Evolutionary conservation across 2,113 vertebrate genomes (phyloP).

Genomic region (Petrocephalus zakoni): DNA sequence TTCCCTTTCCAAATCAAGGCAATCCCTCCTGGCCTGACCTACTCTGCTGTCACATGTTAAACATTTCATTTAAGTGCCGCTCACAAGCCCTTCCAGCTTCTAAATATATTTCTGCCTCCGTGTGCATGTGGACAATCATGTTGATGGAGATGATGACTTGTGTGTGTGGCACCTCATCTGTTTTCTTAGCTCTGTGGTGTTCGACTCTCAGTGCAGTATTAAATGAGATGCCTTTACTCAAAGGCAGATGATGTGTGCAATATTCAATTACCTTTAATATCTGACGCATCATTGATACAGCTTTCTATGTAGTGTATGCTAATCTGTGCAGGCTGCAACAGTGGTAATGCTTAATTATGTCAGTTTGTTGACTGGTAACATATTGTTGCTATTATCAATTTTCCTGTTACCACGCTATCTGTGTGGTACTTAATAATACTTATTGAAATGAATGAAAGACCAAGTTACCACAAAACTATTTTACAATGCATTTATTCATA

Average conservation of each 20-base stretch:
- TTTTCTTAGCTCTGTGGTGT: constrained; percentile 14
- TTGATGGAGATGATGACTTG: background rate
- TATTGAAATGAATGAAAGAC: background rate
- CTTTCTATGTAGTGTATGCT: background rate
- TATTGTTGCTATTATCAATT: constrained; percentile 1
- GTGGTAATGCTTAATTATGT: background rate
- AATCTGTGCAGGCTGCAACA: background rate
- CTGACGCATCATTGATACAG: background rate
- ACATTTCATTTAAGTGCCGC: constrained; percentile 30
- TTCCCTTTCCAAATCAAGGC: constrained; percentile 26
- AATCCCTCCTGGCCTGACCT: constrained; percentile 18
- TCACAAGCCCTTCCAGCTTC: constrained; percentile 25
- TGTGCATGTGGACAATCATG: constrained; percentile 21
- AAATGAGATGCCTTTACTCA: background rate
- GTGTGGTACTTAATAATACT: background rate
- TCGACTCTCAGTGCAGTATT: background rate
- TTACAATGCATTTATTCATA: background rate
- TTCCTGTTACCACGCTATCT: background rate
- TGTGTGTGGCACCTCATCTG: background rate
- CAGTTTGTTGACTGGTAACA: background rate
- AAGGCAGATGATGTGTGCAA: background rate
- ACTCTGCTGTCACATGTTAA: constrained; percentile 30
- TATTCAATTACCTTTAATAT: background rate
- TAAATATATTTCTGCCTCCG: constrained; percentile 20
- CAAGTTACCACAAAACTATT: background rate